Evolutionary conservation across 2,888 invertebrate species (phyloP), one percentile per base, ranked within the genome.

Genomic region (Lithosia quadra): DNA sequence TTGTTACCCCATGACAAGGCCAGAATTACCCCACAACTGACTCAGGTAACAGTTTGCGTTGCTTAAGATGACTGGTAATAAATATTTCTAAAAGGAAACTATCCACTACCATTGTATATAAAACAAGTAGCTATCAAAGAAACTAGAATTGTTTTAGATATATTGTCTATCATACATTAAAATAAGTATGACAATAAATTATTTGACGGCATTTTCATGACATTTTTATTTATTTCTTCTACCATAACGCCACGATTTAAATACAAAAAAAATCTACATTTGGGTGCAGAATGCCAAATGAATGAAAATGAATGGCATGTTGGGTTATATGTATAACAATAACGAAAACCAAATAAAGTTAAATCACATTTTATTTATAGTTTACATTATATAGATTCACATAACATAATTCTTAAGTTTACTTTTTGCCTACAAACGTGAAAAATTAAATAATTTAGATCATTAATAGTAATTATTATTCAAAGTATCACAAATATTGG

Each of bases 361-460:
- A 90, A 78, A 92, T 93, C 90, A 92, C 88, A 91, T 91, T 93
- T 93, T 93, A 93, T 90, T 94, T 84, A 84, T 89, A 89, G 87
- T 90, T 90, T 92, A 93, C 90, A 91, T 81, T 89, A 90, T 87
- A 90, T 88, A 92, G 88, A 87, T 91, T 89, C 86, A 91, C 87
- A 86, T 92, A 92, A 91, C 87, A 88, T 90, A 90, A 83, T 84
- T 85, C 91, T 92, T 93, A 92, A 72, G 72, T 83, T 90, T 91
- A 90, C 80, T 84, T 87, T 90, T 87, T 86, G 89, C 90, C 93
- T 93, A 93, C 91, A 92, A 93, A 93, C 90, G 93, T 94, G 94
- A 94, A 95, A 94, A 94, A 94, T 93, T 93, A 93, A 94, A 95
- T 95, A 95, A 95, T 94, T 94, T 95, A 94, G 92, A 92, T 93